A percentile compares a stretch with the other conserved stretches of the same genome.
Conservation (phyloP, 2,888 invertebrate species). For the Lithophane semibrunnea region DNA sequence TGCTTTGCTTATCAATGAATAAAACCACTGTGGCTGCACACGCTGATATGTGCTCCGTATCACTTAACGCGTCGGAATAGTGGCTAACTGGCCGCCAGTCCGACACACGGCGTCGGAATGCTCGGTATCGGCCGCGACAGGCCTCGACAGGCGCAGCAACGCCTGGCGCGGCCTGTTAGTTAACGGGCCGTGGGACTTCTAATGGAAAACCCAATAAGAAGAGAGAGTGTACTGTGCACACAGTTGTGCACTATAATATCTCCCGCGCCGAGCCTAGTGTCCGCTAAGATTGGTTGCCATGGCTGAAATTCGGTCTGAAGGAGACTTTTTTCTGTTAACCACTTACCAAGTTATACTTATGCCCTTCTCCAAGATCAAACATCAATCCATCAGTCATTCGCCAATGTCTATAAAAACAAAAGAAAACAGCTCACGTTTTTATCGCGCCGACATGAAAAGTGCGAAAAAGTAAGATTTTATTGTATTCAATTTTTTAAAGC, state of each 20-base stretch:
- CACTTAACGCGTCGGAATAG: too few species aligned
- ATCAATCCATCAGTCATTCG: conserved; percentile 27
- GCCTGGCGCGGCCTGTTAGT: too few species aligned
- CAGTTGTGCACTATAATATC: background rate
- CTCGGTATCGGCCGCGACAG: too few species aligned
- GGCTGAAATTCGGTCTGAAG: background rate
- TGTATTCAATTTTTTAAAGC: conserved; percentile 59
- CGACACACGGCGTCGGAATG: too few species aligned
- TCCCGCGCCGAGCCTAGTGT: too few species aligned
- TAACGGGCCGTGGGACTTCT: too few species aligned
- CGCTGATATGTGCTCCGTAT: too few species aligned
- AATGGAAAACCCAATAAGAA: background rate
- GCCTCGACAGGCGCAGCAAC: too few species aligned
- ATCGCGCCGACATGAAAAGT: conserved; percentile 39
- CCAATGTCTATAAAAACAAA: conserved; percentile 30
- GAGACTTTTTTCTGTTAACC: background rate
- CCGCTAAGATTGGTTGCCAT: too few species aligned
- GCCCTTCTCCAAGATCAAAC: conserved; percentile 18
- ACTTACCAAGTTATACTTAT: background rate
- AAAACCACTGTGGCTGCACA: too few species aligned
- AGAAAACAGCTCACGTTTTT: conserved; percentile 39
- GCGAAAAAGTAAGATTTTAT: conserved; percentile 53
- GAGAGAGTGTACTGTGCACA: background rate
- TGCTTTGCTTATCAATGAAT: too few species aligned
- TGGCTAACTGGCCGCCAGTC: too few species aligned